Conservation (phyloP, 2,888 invertebrate genomes). For the Cosmia trapezina region DNA sequence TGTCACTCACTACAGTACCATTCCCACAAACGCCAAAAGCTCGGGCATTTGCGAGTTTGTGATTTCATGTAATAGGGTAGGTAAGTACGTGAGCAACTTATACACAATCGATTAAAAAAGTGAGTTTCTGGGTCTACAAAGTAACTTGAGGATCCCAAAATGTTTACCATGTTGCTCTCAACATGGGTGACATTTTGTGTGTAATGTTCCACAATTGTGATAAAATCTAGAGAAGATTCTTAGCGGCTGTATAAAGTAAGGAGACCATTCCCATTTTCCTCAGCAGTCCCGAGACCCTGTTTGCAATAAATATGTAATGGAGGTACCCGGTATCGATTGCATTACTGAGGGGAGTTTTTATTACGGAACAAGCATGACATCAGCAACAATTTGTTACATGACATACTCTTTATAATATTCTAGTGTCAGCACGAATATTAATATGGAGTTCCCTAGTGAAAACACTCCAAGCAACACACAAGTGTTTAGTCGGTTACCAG, state of each 20-base stretch:
- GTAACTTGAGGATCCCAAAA: slow-evolving; percentile 1
- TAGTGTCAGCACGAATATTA: slow-evolving; percentile 42
- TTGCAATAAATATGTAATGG: slow-evolving; percentile 86
- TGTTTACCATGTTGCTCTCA: background rate
- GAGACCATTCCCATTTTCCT: slow-evolving; percentile 75
- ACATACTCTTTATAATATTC: slow-evolving; percentile 35
- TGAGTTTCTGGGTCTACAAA: background rate
- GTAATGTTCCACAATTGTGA: slow-evolving; percentile 52
- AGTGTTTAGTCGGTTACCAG: slow-evolving; percentile 23
- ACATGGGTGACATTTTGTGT: background rate
- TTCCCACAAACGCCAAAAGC: background rate
- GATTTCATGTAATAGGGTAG: slow-evolving; percentile 2
- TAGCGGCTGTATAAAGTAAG: slow-evolving; percentile 65
- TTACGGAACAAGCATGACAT: slow-evolving; percentile 80
- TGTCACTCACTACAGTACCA: background rate
- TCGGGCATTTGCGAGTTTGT: background rate
- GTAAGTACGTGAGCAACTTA: slow-evolving; percentile 13
- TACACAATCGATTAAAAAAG: background rate
- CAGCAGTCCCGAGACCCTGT: slow-evolving; percentile 72
- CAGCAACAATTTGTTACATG: slow-evolving; percentile 70
- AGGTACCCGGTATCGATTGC: slow-evolving; percentile 82
- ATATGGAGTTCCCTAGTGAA: slow-evolving; percentile 24
- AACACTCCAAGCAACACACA: slow-evolving; percentile 11
- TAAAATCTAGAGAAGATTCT: slow-evolving; percentile 63
- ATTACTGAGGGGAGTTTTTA: slow-evolving; percentile 79